Percentiles rank a stretch among this genome's conserved stretches.
phyloP scores from a whole-genome alignment of 2,888 invertebrate genomes.

The Sericinus montela region DNA sequence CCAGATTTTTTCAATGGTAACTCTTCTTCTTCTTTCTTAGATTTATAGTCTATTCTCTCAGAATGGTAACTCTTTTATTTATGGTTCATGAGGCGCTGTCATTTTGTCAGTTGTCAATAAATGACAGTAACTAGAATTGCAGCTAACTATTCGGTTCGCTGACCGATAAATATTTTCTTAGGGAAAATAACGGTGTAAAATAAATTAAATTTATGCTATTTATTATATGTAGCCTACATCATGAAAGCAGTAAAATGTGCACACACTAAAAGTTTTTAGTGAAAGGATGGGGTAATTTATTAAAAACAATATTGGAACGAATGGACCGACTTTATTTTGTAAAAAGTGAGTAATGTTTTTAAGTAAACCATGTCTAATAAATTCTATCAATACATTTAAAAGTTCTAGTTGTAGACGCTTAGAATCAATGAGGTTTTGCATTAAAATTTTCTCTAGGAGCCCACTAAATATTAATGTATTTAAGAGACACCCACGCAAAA shows the following conservation, averaged over 20 bases:
- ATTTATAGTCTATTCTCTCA: too few relatives aligned
- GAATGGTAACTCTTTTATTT: too few relatives aligned
- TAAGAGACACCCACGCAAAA: slow-evolving; percentile 34
- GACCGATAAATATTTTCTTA: slow-evolving; percentile 6
- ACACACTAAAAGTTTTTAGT: slow-evolving; percentile 1
- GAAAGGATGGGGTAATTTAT: slow-evolving; percentile 19
- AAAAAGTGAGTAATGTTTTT: slow-evolving; percentile 44
- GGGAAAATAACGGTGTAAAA: slow-evolving; percentile 1
- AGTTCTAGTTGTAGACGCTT: background rate
- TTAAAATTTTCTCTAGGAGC: background rate
- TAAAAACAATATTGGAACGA: slow-evolving; percentile 37
- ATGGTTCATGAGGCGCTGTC: background rate
- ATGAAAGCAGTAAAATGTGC: background rate
- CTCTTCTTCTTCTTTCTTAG: too few relatives aligned
- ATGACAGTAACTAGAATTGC: slow-evolving; percentile 5
- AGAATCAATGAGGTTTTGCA: background rate
- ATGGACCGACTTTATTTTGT: slow-evolving; percentile 51
- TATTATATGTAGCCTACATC: background rate
- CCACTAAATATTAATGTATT: slow-evolving; percentile 3
- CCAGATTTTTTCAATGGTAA: too few relatives aligned
- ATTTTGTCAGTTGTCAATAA: slow-evolving; percentile 3
- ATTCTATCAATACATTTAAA: background rate
- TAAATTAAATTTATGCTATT: background rate
- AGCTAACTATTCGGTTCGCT: slow-evolving; percentile 11
- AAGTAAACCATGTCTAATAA: background rate